Conservation (phyloP, 2,888 invertebrate species). For the Lepidocyrtinus sp. region DNA sequence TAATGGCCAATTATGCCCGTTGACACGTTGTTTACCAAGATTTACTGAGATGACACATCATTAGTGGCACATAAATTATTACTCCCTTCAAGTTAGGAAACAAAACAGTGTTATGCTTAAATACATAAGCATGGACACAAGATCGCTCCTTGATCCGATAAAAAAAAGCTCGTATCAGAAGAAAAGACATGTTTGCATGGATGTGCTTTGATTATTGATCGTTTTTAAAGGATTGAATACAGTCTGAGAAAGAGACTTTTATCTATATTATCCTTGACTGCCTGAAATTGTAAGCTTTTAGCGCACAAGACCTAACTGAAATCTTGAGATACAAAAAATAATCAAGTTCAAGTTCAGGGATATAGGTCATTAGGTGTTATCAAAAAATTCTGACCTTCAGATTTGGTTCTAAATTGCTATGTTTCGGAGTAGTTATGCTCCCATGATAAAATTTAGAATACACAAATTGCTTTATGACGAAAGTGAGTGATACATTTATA, state of each 20-base stretch:
- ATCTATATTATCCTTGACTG: neutral
- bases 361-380: constrained; percentile 33
- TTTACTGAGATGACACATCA: neutral
- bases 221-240: no score
- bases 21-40: neutral
- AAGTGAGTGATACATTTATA: neutral
- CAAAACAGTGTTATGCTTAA: no score
- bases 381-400: constrained; percentile 34
- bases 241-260: no score
- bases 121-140: neutral
- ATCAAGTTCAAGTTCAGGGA: constrained; percentile 38
- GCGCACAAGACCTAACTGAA: neutral
- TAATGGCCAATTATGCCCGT: neutral
- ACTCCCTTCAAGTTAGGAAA: no score
- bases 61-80: neutral
- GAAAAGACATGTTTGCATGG: no score
- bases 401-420: no score
- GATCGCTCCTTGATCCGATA: neutral
- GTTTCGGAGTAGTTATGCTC: no score
- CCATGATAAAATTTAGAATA: no score
- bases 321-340: neutral
- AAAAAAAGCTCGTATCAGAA: neutral
- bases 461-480: no score
- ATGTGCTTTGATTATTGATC: no score
- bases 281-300: neutral